phyloP scores from a whole-genome alignment of 2,113 vertebrate species.

The Procavia capensis region DNA sequence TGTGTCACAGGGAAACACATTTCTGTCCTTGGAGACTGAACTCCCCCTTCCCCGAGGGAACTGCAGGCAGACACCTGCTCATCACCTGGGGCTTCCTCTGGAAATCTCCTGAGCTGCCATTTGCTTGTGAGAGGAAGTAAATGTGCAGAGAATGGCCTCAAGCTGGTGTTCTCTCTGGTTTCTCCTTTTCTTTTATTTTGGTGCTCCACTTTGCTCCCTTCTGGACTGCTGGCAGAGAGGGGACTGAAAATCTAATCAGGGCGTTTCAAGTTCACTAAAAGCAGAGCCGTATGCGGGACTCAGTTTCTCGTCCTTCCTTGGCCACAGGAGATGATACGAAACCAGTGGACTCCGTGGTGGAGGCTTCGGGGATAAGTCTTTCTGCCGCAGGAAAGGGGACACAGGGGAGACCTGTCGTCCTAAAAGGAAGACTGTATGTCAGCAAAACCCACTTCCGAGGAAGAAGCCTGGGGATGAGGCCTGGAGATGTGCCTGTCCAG shows the following conservation, averaged over 20 bases:
- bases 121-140: neutral
- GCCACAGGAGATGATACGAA: rapidly evolving
- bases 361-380: neutral
- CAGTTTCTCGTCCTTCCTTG: neutral
- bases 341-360: neutral
- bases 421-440: neutral
- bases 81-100: rapidly evolving
- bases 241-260: neutral
- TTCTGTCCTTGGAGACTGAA: neutral
- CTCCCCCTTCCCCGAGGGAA: neutral
- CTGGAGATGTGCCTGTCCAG: rapidly evolving
- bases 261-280: neutral
- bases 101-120: neutral
- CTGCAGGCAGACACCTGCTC: neutral
- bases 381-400: neutral
- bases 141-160: neutral
- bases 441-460: neutral
- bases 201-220: neutral
- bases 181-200: neutral
- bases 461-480: rapidly evolving
- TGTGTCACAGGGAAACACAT: neutral
- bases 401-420: too few species aligned
- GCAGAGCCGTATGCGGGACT: neutral
- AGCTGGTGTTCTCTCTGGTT: neutral
- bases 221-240: neutral